phyloP scores from a whole-genome alignment of 1,140 invertebrate species.

The Ganaspis sp. region DNA sequence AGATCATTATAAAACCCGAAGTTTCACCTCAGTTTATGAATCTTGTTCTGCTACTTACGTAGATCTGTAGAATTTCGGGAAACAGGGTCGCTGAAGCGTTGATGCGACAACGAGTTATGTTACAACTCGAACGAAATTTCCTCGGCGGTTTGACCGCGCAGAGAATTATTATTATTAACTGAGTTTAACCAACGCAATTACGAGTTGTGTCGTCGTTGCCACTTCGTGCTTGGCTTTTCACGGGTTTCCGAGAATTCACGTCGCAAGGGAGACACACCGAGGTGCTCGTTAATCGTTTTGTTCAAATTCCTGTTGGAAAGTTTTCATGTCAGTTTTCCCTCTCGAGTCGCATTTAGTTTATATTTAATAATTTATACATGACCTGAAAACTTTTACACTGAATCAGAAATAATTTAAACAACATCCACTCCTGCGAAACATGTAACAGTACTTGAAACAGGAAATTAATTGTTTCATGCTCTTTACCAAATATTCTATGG shows the following conservation, averaged over 20 bases:
- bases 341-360: constrained; percentile 9
- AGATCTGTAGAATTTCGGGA: background rate
- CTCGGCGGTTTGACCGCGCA: constrained; percentile 31
- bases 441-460: background rate
- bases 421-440: background rate
- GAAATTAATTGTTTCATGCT: background rate
- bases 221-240: constrained; percentile 24
- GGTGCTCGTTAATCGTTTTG: constrained; percentile 48
- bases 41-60: background rate
- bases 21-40: background rate
- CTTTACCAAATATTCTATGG: too few species aligned
- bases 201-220: constrained; percentile 13
- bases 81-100: background rate
- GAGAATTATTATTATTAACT: constrained; percentile 43
- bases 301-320: constrained; percentile 40
- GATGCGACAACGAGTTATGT: constrained; percentile 21
- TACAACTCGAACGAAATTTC: constrained; percentile 36
- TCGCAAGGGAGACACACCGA: background rate
- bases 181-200: constrained; percentile 40
- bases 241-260: constrained; percentile 7
- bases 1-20: background rate
- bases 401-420: background rate
- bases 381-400: background rate
- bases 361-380: constrained; percentile 17
- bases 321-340: constrained; percentile 30